Evolutionary conservation across 2,113 vertebrate species (phyloP), one percentile per base, ranked within the genome.

Genomic region (Brachyhypopomus gauderio): DNA sequence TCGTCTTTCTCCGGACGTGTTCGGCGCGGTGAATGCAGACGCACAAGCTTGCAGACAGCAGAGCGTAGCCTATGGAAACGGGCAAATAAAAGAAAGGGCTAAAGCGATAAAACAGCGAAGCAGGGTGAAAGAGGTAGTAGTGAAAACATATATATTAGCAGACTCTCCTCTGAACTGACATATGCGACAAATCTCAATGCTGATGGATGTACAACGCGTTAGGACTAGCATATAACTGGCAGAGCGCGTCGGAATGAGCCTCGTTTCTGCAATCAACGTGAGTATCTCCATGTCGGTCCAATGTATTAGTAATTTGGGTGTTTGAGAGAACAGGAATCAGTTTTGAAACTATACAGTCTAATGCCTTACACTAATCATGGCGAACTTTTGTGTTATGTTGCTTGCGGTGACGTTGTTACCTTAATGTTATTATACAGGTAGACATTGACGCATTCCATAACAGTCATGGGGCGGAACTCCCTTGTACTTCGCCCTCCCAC

Each of bases 1-100:
- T 86, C 85, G 77, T 72, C 6, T 55, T 69, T 82, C 78, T 84
- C 80, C 83, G 82, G 67, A 58, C 58, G 34, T 52, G 77, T 16
- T 80, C 80, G 80, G 80, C 45, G 12, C 45, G 3, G 5, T 52
- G 45, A 85, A 83, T 83, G 85, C 85, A 84, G 83, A 85, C 63
- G 17, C 23, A 70, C 62, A 79, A 72, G 80, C 72, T 52, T n/a
- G 80, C 59, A 81, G 58, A 69, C 62, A 58, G 34, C 58, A 60
- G 60, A 71, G 72, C 22, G 63, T 59, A 72, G 71, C 52, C 75
- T 58, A 41, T 19, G 73, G 81, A 77, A 45, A 80, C 74, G 69
- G 59, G 67, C 70, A 72, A 36, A 75, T 52, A 66, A 45, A 59
- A 3, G 12, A 11, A 11, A 14, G 45, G 12, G 41, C 3, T 41